Conservation (phyloP, 92 coral and sea anemone species). For the Parazoanthus atlanticus region DNA sequence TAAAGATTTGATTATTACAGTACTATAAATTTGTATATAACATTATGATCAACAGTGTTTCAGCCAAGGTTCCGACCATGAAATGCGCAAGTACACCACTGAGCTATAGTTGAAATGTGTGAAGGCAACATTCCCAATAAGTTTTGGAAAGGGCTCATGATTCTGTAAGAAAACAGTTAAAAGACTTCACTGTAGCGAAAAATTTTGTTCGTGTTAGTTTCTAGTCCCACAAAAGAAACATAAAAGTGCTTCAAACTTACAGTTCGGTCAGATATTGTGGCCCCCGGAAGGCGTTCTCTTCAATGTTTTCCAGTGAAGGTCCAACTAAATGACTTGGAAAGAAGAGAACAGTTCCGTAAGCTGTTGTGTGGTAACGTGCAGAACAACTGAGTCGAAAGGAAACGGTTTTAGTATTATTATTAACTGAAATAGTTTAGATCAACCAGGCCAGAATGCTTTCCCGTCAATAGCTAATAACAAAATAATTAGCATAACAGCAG, state of each 20-base stretch:
- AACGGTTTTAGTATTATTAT: too few species aligned
- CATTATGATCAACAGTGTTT: background rate
- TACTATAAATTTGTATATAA: background rate
- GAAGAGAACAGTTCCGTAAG: background rate
- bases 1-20: background rate
- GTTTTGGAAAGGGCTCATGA: too few species aligned
- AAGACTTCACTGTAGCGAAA: background rate
- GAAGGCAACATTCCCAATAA: background rate
- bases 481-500: too few species aligned
- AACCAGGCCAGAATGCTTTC: too few species aligned
- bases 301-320: slow-evolving; percentile 28
- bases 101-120: background rate
- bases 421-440: too few species aligned
- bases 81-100: background rate
- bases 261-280: slow-evolving; percentile 35
- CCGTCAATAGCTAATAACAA: too few species aligned
- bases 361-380: too few species aligned
- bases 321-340: slow-evolving; percentile 40
- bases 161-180: too few species aligned
- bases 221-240: background rate
- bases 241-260: background rate
- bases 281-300: slow-evolving; percentile 48
- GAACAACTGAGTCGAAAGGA: too few species aligned
- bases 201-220: background rate
- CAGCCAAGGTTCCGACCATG: background rate